Evolutionary conservation across 2,113 vertebrate genomes (phyloP).

Genomic region (Scolopax mira): DNA sequence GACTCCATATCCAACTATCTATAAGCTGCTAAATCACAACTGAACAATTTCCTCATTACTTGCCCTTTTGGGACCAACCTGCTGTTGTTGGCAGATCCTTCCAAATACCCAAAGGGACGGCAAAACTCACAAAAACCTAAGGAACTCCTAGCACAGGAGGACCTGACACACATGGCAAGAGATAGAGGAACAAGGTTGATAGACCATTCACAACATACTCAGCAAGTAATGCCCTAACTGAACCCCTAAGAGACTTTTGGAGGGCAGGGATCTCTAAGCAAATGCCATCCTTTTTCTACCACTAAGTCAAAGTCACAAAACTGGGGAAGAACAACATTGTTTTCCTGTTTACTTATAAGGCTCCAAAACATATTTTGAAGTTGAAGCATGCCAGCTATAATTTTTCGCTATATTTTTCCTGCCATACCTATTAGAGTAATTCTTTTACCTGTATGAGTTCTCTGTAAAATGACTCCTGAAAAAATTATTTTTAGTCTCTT

Average conservation of each 20-base stretch:
- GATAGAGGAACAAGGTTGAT: background rate
- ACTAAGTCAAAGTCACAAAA: background rate
- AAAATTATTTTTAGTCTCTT: background rate
- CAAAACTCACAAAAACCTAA: background rate
- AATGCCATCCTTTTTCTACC: background rate
- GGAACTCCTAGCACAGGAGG: background rate
- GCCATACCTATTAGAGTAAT: background rate
- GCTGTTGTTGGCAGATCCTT: background rate
- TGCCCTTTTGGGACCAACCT: background rate
- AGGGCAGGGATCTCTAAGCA: background rate
- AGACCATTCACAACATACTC: background rate
- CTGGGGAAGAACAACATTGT: fast-evolving
- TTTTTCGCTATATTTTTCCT: background rate
- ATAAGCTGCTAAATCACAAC: background rate
- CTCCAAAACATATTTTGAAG: background rate
- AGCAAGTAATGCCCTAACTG: background rate
- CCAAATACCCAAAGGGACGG: background rate
- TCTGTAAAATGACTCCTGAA: background rate
- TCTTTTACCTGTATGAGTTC: background rate
- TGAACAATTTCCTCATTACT: background rate
- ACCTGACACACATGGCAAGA: background rate
- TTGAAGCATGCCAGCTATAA: background rate
- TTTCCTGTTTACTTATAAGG: background rate
- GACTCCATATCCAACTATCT: fast-evolving
- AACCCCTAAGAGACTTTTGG: background rate